Evolutionary conservation across 2,888 invertebrate genomes (phyloP), one percentile per base, ranked within the genome.

Genomic region (Caenorhabditis angaria): DNA sequence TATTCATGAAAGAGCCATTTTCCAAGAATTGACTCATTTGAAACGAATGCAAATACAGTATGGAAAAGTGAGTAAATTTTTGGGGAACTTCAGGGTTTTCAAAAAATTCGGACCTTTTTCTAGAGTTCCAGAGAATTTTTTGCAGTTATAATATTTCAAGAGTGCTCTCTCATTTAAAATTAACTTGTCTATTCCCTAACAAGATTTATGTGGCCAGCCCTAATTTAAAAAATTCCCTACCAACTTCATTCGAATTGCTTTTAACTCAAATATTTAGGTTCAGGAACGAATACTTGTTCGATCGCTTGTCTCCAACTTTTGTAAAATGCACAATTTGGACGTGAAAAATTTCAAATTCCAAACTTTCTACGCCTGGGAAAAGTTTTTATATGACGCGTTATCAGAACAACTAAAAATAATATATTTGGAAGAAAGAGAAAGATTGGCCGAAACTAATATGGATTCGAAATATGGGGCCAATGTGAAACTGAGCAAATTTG

Each of bases 41-140:
- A 96, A 96, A 88, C 91, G 94, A 61, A 90, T 94, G 78, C 95
- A 96, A 89, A 95, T 95, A 83, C 92, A 95, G 83, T 93, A 94
- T 35, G 94, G 93, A 64, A 85, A 82, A 66, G 82, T 82, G 57
- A 32, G 27, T 8, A n/a, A n/a, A n/a, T n/a, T n/a, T n/a, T n/a
- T n/a, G n/a, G n/a, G n/a, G n/a, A n/a, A n/a, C n/a, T n/a, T n/a
- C n/a, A n/a, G n/a, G n/a, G n/a, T n/a, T n/a, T n/a, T n/a, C n/a
- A n/a, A n/a, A n/a, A n/a, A n/a, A n/a, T n/a, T n/a, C n/a, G n/a
- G n/a, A n/a, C n/a, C n/a, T n/a, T n/a, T n/a, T n/a, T n/a, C 55
- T 10, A 5, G n/a, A 2, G n/a, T 25, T 12, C 4, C 47, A 10
- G 10, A 29, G 4, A 20, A 50, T 20, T 28, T 60, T 29, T n/a